Base-by-base conservation (phyloP, 2,888 invertebrate genomes). In the Xiphydria camelus region DNA sequence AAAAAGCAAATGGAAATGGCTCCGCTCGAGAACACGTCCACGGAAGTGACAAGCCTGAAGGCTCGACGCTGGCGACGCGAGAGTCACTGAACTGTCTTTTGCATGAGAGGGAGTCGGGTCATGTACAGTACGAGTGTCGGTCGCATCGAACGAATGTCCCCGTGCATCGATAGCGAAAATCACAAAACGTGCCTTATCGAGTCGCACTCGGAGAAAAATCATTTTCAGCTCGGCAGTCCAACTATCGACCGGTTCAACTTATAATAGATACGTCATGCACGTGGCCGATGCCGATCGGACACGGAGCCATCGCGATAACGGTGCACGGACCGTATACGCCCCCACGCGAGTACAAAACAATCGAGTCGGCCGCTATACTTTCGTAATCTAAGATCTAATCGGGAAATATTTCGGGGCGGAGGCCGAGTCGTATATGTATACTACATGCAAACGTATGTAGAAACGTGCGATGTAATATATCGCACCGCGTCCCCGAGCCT, bases 381-480 rank as follows among this genome's bases (percentile, higher is more conserved):
- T 55, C 52, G 57, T 55, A 55, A 61, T 64, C 59, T 54, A 17
- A 10, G 47, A 45, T 46, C 44, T 44, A 40, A 40, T 9, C 26
- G 10, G 21, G 26, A 10, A 35, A 18, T 14, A 18, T 29, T 12
- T 29, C 29, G 29, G 34, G 19, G 10, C 35, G 18, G 35, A 9
- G 23, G 26, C 41, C 47, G 34, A 36, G 37, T 44, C 40, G 40
- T 44, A 40, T 44, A 32, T 39, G 15, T 14, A 25, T 25, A n/a
- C n/a, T n/a, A n/a, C n/a, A n/a, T n/a, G n/a, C 29, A 12, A 14
- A 14, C 29, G 29, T 15, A 29, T 29, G 15, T 9, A 10, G 29
- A 29, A 14, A n/a, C n/a, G n/a, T n/a, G n/a, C n/a, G n/a, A n/a
- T 15, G 29, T 29, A 29, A 29, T 29, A 29, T 29, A 29, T 29